A percentile compares a stretch with the other conserved stretches of the same genome.
Conservation (phyloP, 2,113 vertebrate genomes). For the Indicator indicator region DNA sequence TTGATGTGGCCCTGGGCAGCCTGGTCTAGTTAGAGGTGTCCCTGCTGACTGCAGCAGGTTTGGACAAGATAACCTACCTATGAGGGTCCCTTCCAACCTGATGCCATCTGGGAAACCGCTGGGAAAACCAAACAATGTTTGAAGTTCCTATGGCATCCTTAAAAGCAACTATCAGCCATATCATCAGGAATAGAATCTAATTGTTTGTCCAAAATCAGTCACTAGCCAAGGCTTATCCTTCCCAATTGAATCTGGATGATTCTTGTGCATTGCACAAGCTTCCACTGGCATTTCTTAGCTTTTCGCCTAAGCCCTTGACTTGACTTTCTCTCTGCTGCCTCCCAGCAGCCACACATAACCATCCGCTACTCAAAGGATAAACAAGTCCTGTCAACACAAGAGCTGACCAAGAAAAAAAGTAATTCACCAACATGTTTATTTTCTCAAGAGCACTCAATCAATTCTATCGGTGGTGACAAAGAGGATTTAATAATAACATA, state of each 20-base stretch:
- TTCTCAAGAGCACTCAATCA: not conserved
- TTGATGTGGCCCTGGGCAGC: too few species aligned
- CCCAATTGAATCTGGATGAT: not conserved
- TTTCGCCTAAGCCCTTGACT: not conserved
- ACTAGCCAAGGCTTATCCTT: not conserved
- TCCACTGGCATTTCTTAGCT: not conserved
- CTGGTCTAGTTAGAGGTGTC: too few species aligned
- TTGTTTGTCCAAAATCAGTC: not conserved
- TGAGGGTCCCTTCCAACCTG: too few species aligned
- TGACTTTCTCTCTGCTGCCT: conserved; percentile 21
- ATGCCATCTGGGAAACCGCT: not conserved
- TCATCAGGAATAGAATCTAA: not conserved
- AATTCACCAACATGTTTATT: conserved; percentile 17
- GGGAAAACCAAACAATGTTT: not conserved
- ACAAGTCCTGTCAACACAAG: conserved; percentile 21
- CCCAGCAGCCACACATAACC: conserved; percentile 32
- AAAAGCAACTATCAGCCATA: not conserved
- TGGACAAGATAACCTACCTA: too few species aligned
- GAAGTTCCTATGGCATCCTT: not conserved
- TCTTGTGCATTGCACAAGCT: not conserved
- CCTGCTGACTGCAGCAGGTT: too few species aligned
- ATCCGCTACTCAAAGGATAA: not conserved
- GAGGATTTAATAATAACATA: not conserved
- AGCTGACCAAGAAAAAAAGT: conserved; percentile 9
- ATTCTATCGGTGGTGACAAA: not conserved